A percentile compares a stretch with the other conserved stretches of the same genome.
Evolutionary conservation across 2,113 vertebrate genomes (phyloP).

Genomic region (Nerophis ophidion): DNA sequence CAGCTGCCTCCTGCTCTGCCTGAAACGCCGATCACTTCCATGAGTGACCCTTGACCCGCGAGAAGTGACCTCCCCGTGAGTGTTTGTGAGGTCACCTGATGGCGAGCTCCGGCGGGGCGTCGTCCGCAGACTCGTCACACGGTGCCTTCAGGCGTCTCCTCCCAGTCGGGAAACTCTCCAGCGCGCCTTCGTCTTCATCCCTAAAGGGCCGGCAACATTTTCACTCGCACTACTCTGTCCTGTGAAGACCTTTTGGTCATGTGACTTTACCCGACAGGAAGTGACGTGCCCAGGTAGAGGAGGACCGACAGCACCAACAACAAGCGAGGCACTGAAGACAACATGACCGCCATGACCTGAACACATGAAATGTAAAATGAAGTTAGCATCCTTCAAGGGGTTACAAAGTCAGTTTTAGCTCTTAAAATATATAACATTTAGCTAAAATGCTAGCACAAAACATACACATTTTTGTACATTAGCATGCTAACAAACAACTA

Average conservation of each 20-base stretch:
- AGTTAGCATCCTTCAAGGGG: no score
- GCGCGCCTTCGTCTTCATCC: slow-evolving; percentile 38
- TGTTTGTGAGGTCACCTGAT: slow-evolving; percentile 38
- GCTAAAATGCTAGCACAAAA: no score
- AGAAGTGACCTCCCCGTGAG: background rate
- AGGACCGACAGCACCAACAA: slow-evolving; percentile 57
- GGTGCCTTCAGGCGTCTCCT: slow-evolving; percentile 35
- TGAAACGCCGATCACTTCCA: slow-evolving; percentile 19
- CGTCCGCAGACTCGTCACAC: slow-evolving; percentile 28
- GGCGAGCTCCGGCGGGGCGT: slow-evolving; percentile 35
- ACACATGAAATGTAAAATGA: slow-evolving; percentile 6
- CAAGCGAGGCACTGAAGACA: slow-evolving; percentile 51
- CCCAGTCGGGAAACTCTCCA: slow-evolving; percentile 38
- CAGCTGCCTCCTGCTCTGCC: slow-evolving; percentile 63
- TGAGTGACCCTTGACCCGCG: background rate
- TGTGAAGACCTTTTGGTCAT: background rate
- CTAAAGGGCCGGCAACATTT: slow-evolving; percentile 28
- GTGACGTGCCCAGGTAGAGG: slow-evolving; percentile 46
- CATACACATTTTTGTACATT: no score
- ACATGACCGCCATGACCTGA: slow-evolving; percentile 35
- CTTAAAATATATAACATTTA: no score
- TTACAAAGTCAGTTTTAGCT: no score
- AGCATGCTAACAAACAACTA: no score
- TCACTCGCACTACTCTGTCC: background rate
- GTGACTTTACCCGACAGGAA: slow-evolving; percentile 61